Base-by-base conservation (phyloP, 2,888 invertebrate species). In the Sussaba pulchella region DNA sequence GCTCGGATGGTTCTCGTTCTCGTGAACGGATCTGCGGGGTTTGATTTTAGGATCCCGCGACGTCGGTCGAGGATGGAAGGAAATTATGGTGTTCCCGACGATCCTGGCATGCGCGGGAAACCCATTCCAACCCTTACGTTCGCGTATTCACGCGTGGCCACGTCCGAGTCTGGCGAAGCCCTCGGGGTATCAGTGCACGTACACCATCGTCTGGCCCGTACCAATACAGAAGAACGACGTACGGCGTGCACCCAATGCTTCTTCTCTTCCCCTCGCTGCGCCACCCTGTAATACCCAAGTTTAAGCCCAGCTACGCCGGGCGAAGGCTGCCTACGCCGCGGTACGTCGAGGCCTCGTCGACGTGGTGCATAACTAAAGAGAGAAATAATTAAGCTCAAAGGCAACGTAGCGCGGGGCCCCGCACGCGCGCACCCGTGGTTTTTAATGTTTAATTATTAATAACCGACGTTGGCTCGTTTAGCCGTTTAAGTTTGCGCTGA, bases 371-470 rank as follows among this genome's bases (percentile, higher is more conserved):
- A 74, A 74, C 78, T 74, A 79, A 70, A 81, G 78, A 82, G 82
- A 83, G 79, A 83, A 83, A 84, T 83, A 83, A 84, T 84, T 83
- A 84, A 83, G 84, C 82, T 78, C 78, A 83, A 84, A 84, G 81
- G 78, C 78, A 75, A 21, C 36, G 10, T 17, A 14, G 12, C 6
- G 39, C 63, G 70, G 57, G 36, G 61, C n/a, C n/a, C n/a, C n/a
- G 64, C 19, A 26, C 67, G 17, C 52, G 57, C 43, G 50, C 73
- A 24, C 69, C n/a, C 84, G 74, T 75, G 78, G 76, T 82, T 83
- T 83, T 79, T 79, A 83, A 83, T 81, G 76, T 81, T 83, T 78
- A 81, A 83, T 84, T 83, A 84, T 84, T 83, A 84, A 83, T 81
- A 83, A 84, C 78, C 72, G 74, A 76, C 78, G 81, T 69, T 81